Evolutionary conservation across 1,140 invertebrate genomes (phyloP), one percentile per base, ranked within the genome.

Genomic region (Pteromalus puparum): DNA sequence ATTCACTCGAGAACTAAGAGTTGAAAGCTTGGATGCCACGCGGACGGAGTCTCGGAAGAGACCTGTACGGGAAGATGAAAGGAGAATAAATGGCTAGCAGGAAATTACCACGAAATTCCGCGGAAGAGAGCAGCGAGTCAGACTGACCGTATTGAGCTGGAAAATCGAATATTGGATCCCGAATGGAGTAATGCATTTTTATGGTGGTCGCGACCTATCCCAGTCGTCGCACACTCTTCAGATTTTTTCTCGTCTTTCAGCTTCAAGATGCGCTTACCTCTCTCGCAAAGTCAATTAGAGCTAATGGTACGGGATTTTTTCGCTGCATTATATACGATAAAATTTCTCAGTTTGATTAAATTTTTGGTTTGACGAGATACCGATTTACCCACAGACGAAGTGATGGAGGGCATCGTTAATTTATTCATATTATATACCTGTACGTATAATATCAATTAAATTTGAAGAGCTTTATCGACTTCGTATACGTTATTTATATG

Each of bases 71-170:
- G 10, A 0, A 1, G 48, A 61, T 53, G 75, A 77, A 61, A 53
- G 24, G 24, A 21, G 74, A 77, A 77, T 53, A n/a, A 77, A 77
- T 24, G 9, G 75, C 18, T 42, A 61, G 15, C 3, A 77, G 67
- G 10, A 77, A 26, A 77, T 65, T 48, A 5, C 42, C 38, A 26
- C 24, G 48, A 77, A 65, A 61, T 77, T 77, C 46, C 18, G 13
- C 28, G 46, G 9, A 7, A 4, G 38, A 38, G 38, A 13, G 26
- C 48, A 65, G 24, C 24, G 28, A 77, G 18, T 13, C 26, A 21
- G 48, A 77, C 26, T 77, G 75, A 34, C 48, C 75, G 48, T 76
- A 76, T 76, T 48, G 75, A 61, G 75, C 28, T 30, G 48, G 48
- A 61, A 65, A 61, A 28, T 13, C 26, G 75, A 61, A 77, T 77